Conservation (phyloP, 2,113 vertebrate genomes). For the Oryctolagus cuniculus region DNA sequence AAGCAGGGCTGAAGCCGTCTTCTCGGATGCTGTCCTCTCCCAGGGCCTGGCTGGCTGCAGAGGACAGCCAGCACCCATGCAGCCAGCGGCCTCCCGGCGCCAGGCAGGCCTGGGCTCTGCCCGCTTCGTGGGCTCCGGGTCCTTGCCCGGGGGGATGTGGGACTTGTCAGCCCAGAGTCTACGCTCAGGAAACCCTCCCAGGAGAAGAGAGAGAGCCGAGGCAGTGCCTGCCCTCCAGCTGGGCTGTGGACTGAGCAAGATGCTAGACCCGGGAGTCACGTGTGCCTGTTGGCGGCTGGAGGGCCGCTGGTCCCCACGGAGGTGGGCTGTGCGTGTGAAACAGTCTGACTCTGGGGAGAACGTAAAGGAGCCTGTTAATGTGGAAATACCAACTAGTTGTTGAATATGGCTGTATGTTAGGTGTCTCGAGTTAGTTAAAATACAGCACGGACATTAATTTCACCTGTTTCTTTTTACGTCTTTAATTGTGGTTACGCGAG, state of each 20-base stretch:
- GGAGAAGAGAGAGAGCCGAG: neutral
- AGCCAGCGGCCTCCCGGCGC: neutral
- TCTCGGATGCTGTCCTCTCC: neutral
- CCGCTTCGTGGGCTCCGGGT: neutral
- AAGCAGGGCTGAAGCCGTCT: neutral
- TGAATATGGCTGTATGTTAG: neutral
- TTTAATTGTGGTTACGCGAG: slow-evolving; percentile 18
- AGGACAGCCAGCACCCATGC: neutral
- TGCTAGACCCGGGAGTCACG: fast-evolving
- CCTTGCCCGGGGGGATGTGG: neutral
- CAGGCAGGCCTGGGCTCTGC: neutral
- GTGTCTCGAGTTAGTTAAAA: neutral
- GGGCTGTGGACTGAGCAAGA: neutral
- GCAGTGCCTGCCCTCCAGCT: neutral
- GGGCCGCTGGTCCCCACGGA: neutral
- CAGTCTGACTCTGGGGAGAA: neutral
- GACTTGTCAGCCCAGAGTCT: neutral
- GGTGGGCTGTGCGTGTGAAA: neutral
- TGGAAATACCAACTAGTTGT: neutral
- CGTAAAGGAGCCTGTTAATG: neutral
- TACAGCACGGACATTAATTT: neutral
- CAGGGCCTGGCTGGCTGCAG: neutral
- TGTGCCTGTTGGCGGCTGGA: no score
- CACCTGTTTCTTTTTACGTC: neutral
- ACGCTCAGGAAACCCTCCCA: neutral